These are phyloP conservation scores for Enteromius paludinosus DNA, from an alignment of 2,797 vertebrate species.

Conservation along the genomic window DNA sequence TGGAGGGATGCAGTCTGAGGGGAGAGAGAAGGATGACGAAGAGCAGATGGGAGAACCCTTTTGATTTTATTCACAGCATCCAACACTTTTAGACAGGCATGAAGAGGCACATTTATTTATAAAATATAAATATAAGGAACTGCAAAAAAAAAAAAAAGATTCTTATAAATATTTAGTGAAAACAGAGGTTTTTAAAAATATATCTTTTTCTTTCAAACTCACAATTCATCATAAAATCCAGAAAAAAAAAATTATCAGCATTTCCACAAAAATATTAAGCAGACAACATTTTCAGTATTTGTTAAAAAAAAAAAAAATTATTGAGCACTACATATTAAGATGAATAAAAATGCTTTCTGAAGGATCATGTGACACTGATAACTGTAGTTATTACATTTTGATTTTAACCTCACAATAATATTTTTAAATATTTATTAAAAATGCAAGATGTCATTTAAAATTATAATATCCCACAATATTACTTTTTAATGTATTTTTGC, in stretches of 20 bases:
- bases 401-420: background rate
- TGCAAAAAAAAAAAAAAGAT: background rate
- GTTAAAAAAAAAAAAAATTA: background rate
- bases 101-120: background rate
- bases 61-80: slow-evolving; percentile 17
- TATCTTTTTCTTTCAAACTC: background rate
- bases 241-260: background rate
- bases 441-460: background rate
- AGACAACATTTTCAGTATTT: background rate
- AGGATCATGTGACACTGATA: background rate
- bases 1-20: background rate
- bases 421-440: background rate
- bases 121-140: background rate
- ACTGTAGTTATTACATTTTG: background rate
- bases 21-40: slow-evolving; percentile 5
- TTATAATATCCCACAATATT: background rate
- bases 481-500: background rate
- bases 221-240: background rate
- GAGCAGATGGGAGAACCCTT: slow-evolving; percentile 28
- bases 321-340: background rate
- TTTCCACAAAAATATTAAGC: background rate
- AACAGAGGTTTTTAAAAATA: too few relatives aligned
- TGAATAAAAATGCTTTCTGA: background rate
- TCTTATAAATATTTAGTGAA: background rate
- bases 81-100: slow-evolving; percentile 19